These are phyloP conservation scores for Pandion haliaetus DNA, from an alignment of 2,113 vertebrate species.

Conservation along the genomic window DNA sequence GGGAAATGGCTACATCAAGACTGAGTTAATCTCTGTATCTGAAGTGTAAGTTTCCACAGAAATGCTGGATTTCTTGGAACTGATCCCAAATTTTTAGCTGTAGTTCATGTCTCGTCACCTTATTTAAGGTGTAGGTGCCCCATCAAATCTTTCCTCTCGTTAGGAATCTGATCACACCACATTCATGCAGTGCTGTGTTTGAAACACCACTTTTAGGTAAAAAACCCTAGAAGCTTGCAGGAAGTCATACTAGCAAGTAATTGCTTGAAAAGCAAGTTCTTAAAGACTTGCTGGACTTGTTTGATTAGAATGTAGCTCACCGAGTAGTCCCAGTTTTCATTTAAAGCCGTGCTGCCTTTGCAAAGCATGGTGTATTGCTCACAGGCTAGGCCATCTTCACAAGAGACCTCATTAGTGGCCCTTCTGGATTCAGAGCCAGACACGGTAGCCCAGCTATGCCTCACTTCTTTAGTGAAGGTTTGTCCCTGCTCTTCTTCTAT, in stretches of 20 bases:
- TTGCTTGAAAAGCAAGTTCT: background rate
- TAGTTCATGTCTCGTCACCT: background rate
- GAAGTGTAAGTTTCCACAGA: slow-evolving; percentile 88
- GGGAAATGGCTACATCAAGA: slow-evolving; percentile 90
- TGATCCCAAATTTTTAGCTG: background rate
- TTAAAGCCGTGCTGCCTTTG: background rate
- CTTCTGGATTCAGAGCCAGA: background rate
- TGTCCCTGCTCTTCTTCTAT: background rate
- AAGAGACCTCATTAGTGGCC: background rate
- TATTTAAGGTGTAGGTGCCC: background rate
- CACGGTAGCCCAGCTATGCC: background rate
- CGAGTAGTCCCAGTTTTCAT: background rate
- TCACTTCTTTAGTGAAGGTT: background rate
- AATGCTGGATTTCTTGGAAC: slow-evolving; percentile 2
- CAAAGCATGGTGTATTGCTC: background rate
- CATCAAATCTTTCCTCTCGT: background rate
- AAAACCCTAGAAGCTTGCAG: background rate
- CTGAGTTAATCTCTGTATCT: slow-evolving; percentile 94
- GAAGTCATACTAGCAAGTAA: background rate
- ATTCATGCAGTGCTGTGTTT: background rate
- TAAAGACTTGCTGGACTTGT: background rate
- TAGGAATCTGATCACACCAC: background rate
- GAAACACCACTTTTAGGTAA: background rate
- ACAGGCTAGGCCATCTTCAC: background rate
- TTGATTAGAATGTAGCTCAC: background rate